A percentile compares a stretch with the other conserved stretches of the same genome.
Conservation (phyloP, 2,797 vertebrate genomes). For the Pipistrellus pipistrellus region DNA sequence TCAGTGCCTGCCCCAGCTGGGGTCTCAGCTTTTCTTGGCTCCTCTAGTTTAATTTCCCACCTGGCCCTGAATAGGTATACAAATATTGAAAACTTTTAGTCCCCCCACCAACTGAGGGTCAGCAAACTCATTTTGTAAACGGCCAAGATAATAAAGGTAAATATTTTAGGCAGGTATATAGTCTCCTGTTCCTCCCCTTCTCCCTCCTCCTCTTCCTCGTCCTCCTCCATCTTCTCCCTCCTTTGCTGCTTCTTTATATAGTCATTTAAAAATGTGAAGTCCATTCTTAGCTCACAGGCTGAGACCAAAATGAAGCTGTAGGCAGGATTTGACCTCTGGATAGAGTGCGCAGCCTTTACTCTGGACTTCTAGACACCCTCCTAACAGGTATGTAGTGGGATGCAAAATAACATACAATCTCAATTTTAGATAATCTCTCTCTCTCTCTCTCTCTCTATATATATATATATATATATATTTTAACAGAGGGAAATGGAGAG, state of each 20-base stretch:
- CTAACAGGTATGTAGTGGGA: accelerated
- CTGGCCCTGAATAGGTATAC: not conserved
- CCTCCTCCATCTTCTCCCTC: not conserved
- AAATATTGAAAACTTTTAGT: not conserved
- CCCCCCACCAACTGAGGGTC: not conserved
- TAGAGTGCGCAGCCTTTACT: not conserved
- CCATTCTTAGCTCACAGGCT: not conserved
- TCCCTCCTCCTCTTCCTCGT: not conserved
- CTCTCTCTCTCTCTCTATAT: no score
- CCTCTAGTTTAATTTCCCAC: not conserved
- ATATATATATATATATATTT: no score
- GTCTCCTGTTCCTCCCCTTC: no score
- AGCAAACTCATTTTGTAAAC: not conserved
- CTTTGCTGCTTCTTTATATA: not conserved
- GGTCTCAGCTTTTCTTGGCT: not conserved
- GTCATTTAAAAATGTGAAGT: not conserved
- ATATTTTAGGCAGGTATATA: not conserved
- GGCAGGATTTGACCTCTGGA: not conserved
- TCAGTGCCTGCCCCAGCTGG: not conserved
- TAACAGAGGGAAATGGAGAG: no score
- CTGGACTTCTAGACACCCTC: not conserved
- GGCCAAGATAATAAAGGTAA: not conserved
- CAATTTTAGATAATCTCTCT: slow-evolving; percentile 1
- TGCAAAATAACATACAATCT: not conserved
- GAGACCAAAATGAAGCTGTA: not conserved